phyloP scores from a whole-genome alignment of 2,797 vertebrate genomes.

The Chaunax sp. region DNA sequence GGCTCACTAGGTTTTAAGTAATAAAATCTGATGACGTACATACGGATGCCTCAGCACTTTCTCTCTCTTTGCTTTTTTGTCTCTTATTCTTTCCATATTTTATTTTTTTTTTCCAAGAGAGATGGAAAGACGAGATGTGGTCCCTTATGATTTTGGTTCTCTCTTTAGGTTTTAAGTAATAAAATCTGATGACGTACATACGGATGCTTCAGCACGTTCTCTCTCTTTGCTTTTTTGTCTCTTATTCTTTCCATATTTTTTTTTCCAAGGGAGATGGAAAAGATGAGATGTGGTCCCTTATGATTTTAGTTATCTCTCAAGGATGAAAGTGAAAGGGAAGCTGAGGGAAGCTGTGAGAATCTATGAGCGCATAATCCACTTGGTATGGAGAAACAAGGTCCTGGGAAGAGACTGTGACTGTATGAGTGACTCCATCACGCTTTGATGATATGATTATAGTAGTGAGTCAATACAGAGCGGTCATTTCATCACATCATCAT shows the following conservation, averaged over 20 bases:
- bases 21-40: constrained; percentile 66
- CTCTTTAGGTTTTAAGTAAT: constrained; percentile 55
- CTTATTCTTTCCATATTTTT: constrained; percentile 36
- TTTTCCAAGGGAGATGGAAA: too few species aligned
- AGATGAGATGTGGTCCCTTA: constrained; percentile 14
- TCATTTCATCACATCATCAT: constrained; percentile 24
- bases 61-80: constrained; percentile 11
- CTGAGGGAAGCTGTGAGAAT: constrained; percentile 6
- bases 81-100: constrained; percentile 47
- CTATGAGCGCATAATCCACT: neutral
- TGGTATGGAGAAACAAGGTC: constrained; percentile 33
- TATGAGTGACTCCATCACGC: constrained; percentile 33
- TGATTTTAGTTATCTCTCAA: constrained; percentile 7
- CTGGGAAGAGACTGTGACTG: constrained; percentile 9
- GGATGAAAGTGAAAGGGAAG: constrained; percentile 17
- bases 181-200: constrained; percentile 61
- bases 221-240: constrained; percentile 9
- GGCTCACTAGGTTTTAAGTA: constrained; percentile 47
- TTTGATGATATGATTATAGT: constrained; percentile 22
- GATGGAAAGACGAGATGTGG: too few species aligned
- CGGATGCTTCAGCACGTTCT: constrained; percentile 21
- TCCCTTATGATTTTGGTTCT: too few species aligned
- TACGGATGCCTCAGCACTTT: constrained; percentile 22
- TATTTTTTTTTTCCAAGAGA: constrained; percentile 34
- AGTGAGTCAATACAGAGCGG: constrained; percentile 9